Conservation (phyloP, 2,113 vertebrate genomes). For the Chiloscyllium plagiosum region DNA sequence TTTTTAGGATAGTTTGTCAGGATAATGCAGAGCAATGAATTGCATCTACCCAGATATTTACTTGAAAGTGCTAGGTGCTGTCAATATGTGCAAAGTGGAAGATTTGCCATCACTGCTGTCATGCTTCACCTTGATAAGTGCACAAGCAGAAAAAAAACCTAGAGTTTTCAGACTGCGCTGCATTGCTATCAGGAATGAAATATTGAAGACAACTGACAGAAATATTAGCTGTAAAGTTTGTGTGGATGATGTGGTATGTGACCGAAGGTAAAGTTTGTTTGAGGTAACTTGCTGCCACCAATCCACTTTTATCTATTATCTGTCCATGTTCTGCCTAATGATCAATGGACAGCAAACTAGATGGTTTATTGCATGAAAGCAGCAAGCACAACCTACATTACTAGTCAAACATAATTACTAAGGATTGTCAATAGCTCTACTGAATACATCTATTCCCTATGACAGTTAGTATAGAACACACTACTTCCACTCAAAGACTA, state of each 20-base stretch:
- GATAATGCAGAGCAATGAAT: background rate
- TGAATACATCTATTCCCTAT: too few relatives aligned
- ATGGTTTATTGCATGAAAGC: too few relatives aligned
- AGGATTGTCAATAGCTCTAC: too few relatives aligned
- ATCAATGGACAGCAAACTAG: too few relatives aligned
- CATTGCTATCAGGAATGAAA: conserved; percentile 16
- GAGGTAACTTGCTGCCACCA: too few relatives aligned
- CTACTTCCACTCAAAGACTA: too few relatives aligned
- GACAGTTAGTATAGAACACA: too few relatives aligned
- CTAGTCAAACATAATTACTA: too few relatives aligned
- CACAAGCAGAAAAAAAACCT: background rate
- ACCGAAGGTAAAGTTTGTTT: too few relatives aligned
- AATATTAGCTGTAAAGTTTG: background rate
- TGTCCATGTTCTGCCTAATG: too few relatives aligned
- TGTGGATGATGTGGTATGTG: background rate
- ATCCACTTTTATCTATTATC: too few relatives aligned
- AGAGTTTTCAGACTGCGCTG: background rate
- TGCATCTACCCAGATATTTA: background rate
- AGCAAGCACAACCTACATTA: too few relatives aligned
- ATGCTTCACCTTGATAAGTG: background rate
- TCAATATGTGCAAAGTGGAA: background rate
- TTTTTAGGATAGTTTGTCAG: background rate
- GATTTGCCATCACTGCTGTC: background rate
- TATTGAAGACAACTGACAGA: background rate
- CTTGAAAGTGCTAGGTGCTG: background rate